A percentile compares a stretch with the other conserved stretches of the same genome.
Evolutionary conservation across 2,797 vertebrate species (phyloP).

Genomic region (Triplophysa bombifrons): DNA sequence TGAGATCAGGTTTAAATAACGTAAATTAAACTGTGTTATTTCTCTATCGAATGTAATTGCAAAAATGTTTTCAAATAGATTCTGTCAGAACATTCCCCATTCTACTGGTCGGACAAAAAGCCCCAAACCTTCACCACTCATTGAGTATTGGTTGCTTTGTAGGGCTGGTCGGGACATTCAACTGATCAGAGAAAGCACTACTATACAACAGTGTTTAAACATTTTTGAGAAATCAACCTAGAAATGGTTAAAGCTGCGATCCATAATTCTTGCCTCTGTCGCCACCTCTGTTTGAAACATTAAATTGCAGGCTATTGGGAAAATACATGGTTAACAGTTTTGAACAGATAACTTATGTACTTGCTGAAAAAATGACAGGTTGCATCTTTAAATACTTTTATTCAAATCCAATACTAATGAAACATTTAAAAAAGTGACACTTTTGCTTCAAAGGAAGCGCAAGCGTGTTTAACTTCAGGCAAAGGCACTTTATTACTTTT

Average conservation of each 20-base stretch:
- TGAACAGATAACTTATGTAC: no score
- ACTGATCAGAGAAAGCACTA: background rate
- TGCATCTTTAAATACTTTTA: background rate
- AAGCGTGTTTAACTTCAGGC: background rate
- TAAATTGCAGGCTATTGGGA: no score
- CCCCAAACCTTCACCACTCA: background rate
- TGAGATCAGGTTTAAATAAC: no score
- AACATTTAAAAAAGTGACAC: background rate
- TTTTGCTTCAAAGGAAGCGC: background rate
- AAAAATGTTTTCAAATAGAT: background rate
- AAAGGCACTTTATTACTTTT: conserved; percentile 1
- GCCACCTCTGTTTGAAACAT: no score
- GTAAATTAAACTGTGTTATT: no score
- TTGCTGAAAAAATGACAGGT: no score
- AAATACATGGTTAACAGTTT: no score
- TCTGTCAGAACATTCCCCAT: background rate
- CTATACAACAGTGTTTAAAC: background rate
- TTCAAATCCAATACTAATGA: no score
- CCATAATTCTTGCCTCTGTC: background rate
- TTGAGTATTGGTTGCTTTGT: background rate
- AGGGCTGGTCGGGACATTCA: background rate
- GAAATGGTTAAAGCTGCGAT: background rate
- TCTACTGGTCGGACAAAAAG: background rate
- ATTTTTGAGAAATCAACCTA: background rate
- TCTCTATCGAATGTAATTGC: background rate